Evolutionary conservation across 2,888 invertebrate species (phyloP).

Genomic region (Lacanobia wlatinum): DNA sequence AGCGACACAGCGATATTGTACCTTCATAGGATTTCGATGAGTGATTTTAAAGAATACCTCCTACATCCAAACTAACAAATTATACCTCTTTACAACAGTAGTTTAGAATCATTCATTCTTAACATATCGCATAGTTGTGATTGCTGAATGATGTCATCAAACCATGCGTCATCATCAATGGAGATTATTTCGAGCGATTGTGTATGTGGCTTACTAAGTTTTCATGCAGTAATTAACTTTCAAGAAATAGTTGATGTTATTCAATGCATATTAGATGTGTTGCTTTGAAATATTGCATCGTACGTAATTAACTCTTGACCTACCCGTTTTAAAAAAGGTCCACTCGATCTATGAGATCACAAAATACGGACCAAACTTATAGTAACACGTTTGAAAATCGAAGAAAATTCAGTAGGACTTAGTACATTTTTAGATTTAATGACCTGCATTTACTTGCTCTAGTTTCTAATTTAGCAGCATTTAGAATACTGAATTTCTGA

Average conservation of each 20-base stretch:
- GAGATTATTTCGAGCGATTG: not conserved
- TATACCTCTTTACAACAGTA: not conserved
- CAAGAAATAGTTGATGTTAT: not conserved
- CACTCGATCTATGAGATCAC: not conserved
- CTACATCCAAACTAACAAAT: not conserved
- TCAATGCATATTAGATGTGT: not conserved
- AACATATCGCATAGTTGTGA: not conserved
- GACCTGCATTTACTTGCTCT: conserved; percentile 7
- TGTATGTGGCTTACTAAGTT: not conserved
- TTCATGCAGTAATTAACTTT: not conserved
- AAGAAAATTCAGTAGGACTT: not conserved
- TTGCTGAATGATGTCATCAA: conserved; percentile 22
- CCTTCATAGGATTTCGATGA: not conserved
- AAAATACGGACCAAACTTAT: not conserved
- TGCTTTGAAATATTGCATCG: not conserved
- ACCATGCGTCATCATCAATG: not conserved
- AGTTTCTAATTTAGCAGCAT: conserved; percentile 23
- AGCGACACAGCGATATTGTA: too few species aligned
- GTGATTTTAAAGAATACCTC: not conserved
- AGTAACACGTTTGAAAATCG: not conserved
- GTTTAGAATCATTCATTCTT: not conserved
- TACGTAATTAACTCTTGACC: not conserved
- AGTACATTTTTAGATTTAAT: not conserved
- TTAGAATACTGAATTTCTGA: conserved; percentile 12
- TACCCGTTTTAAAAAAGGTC: not conserved